Conservation (phyloP, 2,797 vertebrate genomes). For the Nyctibius grandis region DNA sequence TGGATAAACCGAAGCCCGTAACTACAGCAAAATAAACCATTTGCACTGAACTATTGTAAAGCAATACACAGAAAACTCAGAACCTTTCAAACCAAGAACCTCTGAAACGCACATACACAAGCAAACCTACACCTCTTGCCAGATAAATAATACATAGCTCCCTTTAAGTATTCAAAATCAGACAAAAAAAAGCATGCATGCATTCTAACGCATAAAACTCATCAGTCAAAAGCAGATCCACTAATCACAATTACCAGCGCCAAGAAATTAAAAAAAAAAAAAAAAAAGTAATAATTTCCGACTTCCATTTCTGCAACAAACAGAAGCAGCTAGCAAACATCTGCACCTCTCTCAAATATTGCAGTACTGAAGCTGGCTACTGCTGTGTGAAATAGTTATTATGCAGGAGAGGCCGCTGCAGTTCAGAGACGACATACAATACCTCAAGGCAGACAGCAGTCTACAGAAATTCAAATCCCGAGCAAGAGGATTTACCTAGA, state of each 20-base stretch:
- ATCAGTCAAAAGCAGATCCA: conserved; percentile 41
- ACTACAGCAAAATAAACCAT: not conserved
- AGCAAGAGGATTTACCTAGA: conserved; percentile 70
- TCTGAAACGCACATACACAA: conserved; percentile 2
- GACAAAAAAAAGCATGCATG: conserved; percentile 5
- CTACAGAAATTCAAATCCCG: conserved; percentile 71
- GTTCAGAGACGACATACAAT: conserved; percentile 86
- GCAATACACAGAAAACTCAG: conserved; percentile 2
- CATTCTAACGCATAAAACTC: conserved; percentile 14
- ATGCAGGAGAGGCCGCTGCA: conserved; percentile 86
- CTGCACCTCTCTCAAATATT: conserved; percentile 78
- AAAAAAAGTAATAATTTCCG: conserved; percentile 23
- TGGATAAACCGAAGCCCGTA: not conserved
- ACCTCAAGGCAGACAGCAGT: conserved; percentile 79
- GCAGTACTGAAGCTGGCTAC: conserved; percentile 80
- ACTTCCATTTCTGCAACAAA: conserved; percentile 59
- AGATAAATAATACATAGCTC: conserved; percentile 40
- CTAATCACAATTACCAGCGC: conserved; percentile 13
- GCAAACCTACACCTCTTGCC: conserved; percentile 15
- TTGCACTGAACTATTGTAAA: not conserved
- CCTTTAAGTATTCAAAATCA: not conserved
- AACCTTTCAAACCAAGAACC: not conserved
- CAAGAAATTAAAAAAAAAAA: not conserved
- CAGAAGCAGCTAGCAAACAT: conserved; percentile 64
- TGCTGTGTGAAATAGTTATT: conserved; percentile 84